Base-by-base conservation (phyloP, 1,140 invertebrate species). In the Cydia splendana region DNA sequence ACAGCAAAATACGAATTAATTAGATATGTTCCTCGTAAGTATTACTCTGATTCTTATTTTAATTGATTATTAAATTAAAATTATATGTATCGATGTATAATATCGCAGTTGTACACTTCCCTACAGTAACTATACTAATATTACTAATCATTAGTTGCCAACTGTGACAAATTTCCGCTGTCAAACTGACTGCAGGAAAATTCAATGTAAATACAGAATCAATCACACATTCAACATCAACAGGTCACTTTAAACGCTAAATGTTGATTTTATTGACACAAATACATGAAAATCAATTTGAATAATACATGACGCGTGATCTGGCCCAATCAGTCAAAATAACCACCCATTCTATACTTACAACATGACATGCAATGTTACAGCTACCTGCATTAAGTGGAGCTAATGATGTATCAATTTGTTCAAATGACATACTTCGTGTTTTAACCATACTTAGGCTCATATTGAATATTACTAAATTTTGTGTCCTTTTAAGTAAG, bases 241-340 rank as follows among this genome's bases (percentile, higher is more conserved):
- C 20, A 62, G 20, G 57, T 62, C 57, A 62, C 9, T 62, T 62
- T 10, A 24, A 62, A n/a, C 57, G 10, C 57, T 62, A 62, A 62
- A 20, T 24, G 57, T 62, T 24, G 57, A 24, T 62, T 62, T 62
- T 62, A 62, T 62, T 62, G 57, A 62, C 57, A 62, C 57, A 62
- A 62, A 62, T 62, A 62, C 57, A 62, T 62, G 57, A 62, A 62
- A 62, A 62, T 62, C 57, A 9, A 62, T 62, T 62, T 62, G 57
- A 62, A 62, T 62, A 18, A 62, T 62, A 62, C 20, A 62, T 62
- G 57, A 62, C 57, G 57, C 57, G 57, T 62, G 57, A 62, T 62
- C 57, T 62, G 57, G 57, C 20, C 57, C 57, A 62, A 62, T 62
- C 20, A 62, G 57, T 24, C 57, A 62, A 62, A 62, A 62, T 62